Percentiles rank a stretch among this genome's conserved stretches.
phyloP scores from a whole-genome alignment of 2,888 invertebrate species.

The Leptopterna dolabrata region DNA sequence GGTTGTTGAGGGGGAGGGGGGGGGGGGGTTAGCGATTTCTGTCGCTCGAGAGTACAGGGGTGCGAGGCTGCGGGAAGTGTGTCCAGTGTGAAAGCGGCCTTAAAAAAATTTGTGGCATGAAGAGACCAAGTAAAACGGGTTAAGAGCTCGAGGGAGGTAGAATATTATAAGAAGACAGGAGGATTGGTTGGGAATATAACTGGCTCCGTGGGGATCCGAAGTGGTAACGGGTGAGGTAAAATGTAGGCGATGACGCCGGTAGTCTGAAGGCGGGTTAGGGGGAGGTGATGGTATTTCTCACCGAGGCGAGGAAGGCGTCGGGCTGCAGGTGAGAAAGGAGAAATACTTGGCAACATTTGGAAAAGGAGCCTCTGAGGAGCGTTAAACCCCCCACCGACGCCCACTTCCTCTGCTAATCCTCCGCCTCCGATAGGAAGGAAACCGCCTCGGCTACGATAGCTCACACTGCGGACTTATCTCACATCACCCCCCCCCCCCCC shows the following conservation, averaged over 20 bases:
- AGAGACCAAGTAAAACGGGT: not conserved
- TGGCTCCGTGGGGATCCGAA: not conserved
- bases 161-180: no score
- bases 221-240: no score
- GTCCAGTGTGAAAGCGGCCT: no score
- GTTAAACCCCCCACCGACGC: not conserved
- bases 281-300: not conserved
- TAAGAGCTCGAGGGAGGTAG: no score
- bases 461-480: conserved; percentile 35
- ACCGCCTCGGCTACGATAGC: not conserved
- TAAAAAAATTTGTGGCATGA: not conserved
- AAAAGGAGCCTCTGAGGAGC: conserved; percentile 21
- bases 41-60: no score
- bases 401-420: not conserved
- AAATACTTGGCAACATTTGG: conserved; percentile 21
- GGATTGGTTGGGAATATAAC: not conserved
- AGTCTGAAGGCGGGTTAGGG: not conserved
- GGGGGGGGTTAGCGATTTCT: no score
- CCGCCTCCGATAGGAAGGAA: not conserved
- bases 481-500: not conserved
- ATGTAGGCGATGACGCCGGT: not conserved
- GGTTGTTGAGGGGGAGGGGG: no score
- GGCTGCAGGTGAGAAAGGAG: conserved; percentile 2
- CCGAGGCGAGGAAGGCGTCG: not conserved
- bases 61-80: no score